Percentiles rank a stretch among this genome's conserved stretches.
Evolutionary conservation across 2,888 invertebrate species (phyloP).

Genomic region (Tenthredo notha): DNA sequence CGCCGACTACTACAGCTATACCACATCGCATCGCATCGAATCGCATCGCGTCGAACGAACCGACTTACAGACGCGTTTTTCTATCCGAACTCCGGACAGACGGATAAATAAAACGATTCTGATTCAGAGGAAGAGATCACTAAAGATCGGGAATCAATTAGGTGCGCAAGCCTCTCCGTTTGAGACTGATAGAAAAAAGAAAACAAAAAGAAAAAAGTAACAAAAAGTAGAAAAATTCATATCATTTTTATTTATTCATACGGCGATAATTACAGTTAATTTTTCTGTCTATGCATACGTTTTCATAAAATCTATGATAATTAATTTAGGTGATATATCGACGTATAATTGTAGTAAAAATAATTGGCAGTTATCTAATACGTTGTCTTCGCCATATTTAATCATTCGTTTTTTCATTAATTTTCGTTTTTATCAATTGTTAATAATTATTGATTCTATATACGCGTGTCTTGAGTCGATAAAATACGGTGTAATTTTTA

Average conservation of each 20-base stretch:
- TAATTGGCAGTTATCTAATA: neutral
- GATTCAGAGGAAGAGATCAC: neutral
- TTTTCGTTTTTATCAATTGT: neutral
- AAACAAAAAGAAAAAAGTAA: neutral
- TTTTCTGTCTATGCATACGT: neutral
- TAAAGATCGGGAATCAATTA: neutral
- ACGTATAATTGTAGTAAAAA: neutral
- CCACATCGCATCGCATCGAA: neutral
- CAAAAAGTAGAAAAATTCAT: neutral
- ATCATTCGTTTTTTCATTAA: neutral
- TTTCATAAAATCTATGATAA: neutral
- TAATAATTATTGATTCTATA: neutral
- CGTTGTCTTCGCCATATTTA: neutral
- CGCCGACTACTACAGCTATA: constrained; percentile 7
- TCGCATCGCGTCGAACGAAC: constrained; percentile 4
- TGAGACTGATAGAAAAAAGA: neutral
- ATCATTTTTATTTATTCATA: neutral
- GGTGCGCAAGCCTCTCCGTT: neutral
- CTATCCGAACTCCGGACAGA: neutral
- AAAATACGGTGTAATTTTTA: neutral
- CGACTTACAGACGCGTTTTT: constrained; percentile 33
- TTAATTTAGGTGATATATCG: neutral
- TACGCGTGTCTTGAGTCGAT: neutral
- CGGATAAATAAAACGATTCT: neutral
- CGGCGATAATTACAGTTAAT: neutral